Base-by-base conservation (phyloP, 2,888 invertebrate species). In the Acleris sparsana region DNA sequence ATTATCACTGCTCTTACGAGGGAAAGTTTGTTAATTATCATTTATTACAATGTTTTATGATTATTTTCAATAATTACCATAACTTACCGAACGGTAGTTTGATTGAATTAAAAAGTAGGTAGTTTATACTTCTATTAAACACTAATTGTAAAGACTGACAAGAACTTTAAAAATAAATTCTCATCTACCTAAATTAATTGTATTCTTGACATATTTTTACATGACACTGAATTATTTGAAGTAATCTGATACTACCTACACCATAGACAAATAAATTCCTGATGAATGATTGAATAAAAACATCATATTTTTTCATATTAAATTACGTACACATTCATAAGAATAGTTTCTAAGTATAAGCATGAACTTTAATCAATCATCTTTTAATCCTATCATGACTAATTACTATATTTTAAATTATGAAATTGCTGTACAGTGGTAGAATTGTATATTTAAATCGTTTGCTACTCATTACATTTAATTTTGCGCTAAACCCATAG, bases 381-480 rank as follows among this genome's bases (percentile, higher is more conserved):
- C 46, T n/a, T 33, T 16, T 58, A 53, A 58, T 53, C 52, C 52
- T 20, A 52, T 63, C 29, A 51, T 22, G 22, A 53, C 48, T 39
- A 46, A 22, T n/a, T 33, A 20, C 13, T n/a, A 7, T 46, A 46
- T 53, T 43, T 43, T n/a, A 44, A 5, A 18, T 33, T n/a, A n/a
- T n/a, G 6, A 29, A 52, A 52, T 20, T 25, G 11, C 44, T 6
- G 11, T 39, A 16, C n/a, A n/a, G n/a, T n/a, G 22, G 49, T 55
- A 33, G 33, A 53, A 53, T 13, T 39, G 11, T 51, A 13, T 13
- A 16, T 17, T 52, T 25, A 57, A 25, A 46, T 33, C 33, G 33
- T 11, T 33, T 33, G 11, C 9, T 33, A 11, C 9, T 9, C 9
- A 33, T 1, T 33, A 25, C 1, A 25, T 25, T 6, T 33, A 33